Conservation (phyloP, 2,113 vertebrate genomes). For the Plecotus auritus region DNA sequence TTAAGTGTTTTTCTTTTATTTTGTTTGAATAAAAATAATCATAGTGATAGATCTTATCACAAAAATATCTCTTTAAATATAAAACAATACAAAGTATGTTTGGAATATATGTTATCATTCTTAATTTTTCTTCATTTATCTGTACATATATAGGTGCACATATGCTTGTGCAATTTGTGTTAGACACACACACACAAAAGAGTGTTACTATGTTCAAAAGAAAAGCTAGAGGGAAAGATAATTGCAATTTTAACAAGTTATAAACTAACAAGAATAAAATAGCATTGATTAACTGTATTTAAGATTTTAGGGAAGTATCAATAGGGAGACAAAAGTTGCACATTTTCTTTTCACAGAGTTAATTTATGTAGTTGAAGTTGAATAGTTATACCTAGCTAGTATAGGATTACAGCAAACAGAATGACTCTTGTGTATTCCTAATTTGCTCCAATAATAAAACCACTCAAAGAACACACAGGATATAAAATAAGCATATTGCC, state of each 20-base stretch:
- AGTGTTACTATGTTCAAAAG: background rate
- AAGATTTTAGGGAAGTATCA: background rate
- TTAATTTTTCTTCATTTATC: background rate
- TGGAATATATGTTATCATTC: background rate
- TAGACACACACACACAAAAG: background rate
- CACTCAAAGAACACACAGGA: background rate
- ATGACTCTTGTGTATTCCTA: background rate
- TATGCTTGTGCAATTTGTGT: background rate
- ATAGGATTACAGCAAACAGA: background rate
- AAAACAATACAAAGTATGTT: background rate
- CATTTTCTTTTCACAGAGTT: background rate
- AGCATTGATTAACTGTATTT: background rate
- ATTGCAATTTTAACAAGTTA: background rate
- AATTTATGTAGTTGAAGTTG: background rate
- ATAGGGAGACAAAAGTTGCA: background rate
- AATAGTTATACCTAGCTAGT: background rate
- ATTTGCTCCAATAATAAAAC: background rate
- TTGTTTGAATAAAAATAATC: background rate
- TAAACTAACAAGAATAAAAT: background rate
- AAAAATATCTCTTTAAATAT: background rate
- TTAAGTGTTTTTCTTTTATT: background rate
- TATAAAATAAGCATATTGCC: background rate
- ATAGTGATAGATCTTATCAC: background rate
- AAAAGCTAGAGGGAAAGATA: background rate
- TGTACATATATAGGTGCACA: background rate